phyloP scores from a whole-genome alignment of 2,113 vertebrate genomes.

The Coracopsis vasa region DNA sequence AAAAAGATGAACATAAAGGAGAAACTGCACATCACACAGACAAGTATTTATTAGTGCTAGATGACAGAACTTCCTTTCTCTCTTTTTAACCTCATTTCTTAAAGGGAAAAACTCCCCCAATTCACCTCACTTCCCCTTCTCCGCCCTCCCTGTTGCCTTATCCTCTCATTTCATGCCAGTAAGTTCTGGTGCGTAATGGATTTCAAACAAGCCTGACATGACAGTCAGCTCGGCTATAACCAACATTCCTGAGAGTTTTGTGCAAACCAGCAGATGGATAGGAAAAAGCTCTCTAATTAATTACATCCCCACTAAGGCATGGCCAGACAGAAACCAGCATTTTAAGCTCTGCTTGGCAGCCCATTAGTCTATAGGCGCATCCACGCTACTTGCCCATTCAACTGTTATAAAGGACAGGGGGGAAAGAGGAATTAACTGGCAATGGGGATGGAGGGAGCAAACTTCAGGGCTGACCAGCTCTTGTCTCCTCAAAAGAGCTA shows the following conservation, averaged over 20 bases:
- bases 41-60: background rate
- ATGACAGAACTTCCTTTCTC: background rate
- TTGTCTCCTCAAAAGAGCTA: background rate
- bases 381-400: background rate
- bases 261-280: slow-evolving; percentile 39
- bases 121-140: background rate
- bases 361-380: background rate
- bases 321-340: slow-evolving; percentile 32
- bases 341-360: slow-evolving; percentile 10
- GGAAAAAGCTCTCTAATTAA: slow-evolving; percentile 45
- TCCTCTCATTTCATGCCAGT: slow-evolving; percentile 4
- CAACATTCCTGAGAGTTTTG: slow-evolving; percentile 55
- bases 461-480: background rate
- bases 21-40: background rate
- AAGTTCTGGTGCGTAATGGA: background rate
- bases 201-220: background rate
- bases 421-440: background rate
- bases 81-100: background rate
- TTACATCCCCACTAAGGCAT: slow-evolving; percentile 28
- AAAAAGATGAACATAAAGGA: background rate
- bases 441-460: background rate
- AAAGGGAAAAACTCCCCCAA: background rate
- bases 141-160: background rate
- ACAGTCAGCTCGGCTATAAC: slow-evolving; percentile 4
- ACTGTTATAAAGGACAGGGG: background rate